Percentiles rank a stretch among this genome's conserved stretches.
These are phyloP conservation scores for Palythoa heliodiscus DNA, from an alignment of 92 coral and sea anemone genomes.

Conservation along the genomic window DNA sequence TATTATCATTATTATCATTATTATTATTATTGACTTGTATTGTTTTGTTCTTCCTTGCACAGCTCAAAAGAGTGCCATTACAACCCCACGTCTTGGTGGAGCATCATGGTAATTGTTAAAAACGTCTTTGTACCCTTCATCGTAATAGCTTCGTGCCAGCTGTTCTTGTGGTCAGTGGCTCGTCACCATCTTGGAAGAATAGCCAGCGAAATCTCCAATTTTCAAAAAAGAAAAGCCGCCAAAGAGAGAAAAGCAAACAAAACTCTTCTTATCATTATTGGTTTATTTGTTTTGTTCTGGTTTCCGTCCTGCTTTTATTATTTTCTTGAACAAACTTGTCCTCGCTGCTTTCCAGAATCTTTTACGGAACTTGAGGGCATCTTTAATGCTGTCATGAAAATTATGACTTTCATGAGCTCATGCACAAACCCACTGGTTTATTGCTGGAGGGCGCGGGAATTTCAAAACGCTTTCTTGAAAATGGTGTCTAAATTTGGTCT, in stretches of 20 bases:
- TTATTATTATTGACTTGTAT: not conserved
- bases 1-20: no score
- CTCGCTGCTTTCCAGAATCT: constrained; percentile 65
- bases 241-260: constrained; percentile 77
- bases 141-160: constrained; percentile 75
- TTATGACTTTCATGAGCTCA: constrained; percentile 76
- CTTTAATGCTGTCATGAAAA: constrained; percentile 77
- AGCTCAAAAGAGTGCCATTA: constrained; percentile 63
- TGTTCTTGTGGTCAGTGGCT: constrained; percentile 77
- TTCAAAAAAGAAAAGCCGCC: constrained; percentile 29
- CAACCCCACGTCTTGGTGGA: constrained; percentile 94
- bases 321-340: constrained; percentile 78
- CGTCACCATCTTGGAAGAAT: constrained; percentile 74
- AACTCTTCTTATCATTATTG: constrained; percentile 86
- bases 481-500: constrained; percentile 35
- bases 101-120: constrained; percentile 82
- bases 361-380: constrained; percentile 65
- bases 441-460: constrained; percentile 75
- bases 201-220: constrained; percentile 18
- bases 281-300: constrained; percentile 90
- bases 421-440: constrained; percentile 80
- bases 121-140: constrained; percentile 90
- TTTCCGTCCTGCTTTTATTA: constrained; percentile 93
- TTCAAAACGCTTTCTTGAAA: constrained; percentile 64
- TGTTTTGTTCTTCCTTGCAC: not conserved